Conservation (phyloP, 92 coral and sea anemone species). For the Chrysogorgia sp. region DNA sequence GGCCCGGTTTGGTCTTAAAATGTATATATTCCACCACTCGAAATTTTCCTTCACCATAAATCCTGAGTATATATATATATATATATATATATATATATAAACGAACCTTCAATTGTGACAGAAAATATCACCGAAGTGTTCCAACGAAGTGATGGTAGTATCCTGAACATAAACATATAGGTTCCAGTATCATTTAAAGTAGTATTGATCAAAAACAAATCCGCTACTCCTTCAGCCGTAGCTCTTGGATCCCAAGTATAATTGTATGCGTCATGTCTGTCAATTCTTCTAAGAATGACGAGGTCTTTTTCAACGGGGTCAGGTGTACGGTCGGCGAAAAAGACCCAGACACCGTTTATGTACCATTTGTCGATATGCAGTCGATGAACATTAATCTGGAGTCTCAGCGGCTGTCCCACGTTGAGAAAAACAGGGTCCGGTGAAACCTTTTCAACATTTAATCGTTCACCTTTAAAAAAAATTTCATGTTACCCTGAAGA, state of each 20-base stretch:
- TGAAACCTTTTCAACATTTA: neutral
- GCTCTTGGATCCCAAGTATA: neutral
- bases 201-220: constrained; percentile 2
- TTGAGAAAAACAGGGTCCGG: constrained; percentile 19
- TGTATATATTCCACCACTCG: too few relatives aligned
- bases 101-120: constrained; percentile 25
- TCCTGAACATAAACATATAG: constrained; percentile 7
- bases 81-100: too few relatives aligned
- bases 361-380: neutral
- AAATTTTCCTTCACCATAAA: too few relatives aligned
- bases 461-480: constrained; percentile 28
- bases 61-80: too few relatives aligned
- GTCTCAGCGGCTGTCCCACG: constrained; percentile 5
- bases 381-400: constrained; percentile 12
- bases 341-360: constrained; percentile 4
- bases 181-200: constrained; percentile 8
- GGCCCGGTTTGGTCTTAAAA: too few relatives aligned
- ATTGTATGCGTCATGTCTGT: neutral
- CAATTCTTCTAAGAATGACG: neutral
- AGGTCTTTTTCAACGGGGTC: neutral
- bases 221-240: neutral
- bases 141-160: neutral
- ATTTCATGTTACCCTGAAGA: too few relatives aligned
- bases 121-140: neutral
- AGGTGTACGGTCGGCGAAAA: neutral